Evolutionary conservation across 2,797 vertebrate species (phyloP).

Genomic region (Notolepis coatsorum): DNA sequence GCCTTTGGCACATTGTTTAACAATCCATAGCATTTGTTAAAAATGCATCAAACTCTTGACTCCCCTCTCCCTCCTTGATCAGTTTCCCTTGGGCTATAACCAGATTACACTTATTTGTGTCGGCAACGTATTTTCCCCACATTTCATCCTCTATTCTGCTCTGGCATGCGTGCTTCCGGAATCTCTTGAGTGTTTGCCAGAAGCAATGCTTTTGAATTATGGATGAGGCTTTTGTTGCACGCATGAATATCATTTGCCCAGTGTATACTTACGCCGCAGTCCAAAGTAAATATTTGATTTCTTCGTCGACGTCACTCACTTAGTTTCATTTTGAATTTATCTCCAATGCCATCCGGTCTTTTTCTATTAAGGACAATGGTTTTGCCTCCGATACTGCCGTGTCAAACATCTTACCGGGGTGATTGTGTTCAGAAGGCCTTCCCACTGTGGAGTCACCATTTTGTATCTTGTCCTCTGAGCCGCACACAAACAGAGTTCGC

Average conservation of each 20-base stretch:
- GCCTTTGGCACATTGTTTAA: conserved; percentile 62
- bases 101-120: conserved; percentile 78
- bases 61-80: conserved; percentile 63
- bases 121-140: conserved; percentile 72
- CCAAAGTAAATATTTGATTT: conserved; percentile 79
- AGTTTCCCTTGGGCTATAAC: conserved; percentile 75
- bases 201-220: conserved; percentile 81
- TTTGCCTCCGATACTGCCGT: conserved; percentile 53
- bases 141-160: conserved; percentile 67
- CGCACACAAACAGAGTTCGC: conserved; percentile 8
- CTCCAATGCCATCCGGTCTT: conserved; percentile 41
- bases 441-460: conserved; percentile 22
- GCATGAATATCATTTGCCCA: conserved; percentile 76
- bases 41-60: conserved; percentile 62
- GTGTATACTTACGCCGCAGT: conserved; percentile 69
- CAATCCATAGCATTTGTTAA: conserved; percentile 60
- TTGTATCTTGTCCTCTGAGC: conserved; percentile 26
- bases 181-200: conserved; percentile 78
- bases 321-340: conserved; percentile 72
- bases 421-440: conserved; percentile 48
- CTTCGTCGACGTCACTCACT: conserved; percentile 66
- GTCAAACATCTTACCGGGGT: conserved; percentile 43
- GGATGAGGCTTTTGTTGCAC: conserved; percentile 77
- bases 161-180: conserved; percentile 69
- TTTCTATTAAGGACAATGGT: conserved; percentile 39